These are phyloP conservation scores for Aphidius gifuensis DNA, from an alignment of 1,140 invertebrate species.

Conservation along the genomic window DNA sequence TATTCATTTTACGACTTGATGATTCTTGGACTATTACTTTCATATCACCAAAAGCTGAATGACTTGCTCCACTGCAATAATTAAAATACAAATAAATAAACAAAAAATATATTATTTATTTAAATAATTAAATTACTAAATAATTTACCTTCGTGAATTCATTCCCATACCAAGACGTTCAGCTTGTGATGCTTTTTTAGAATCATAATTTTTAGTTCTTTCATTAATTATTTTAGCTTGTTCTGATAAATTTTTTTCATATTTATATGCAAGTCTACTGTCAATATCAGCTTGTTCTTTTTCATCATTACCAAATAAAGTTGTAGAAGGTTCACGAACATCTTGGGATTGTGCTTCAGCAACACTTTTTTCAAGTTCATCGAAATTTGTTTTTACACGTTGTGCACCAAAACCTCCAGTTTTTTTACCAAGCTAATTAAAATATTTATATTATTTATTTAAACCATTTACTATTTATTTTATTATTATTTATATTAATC, in stretches of 20 bases:
- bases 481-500: background rate
- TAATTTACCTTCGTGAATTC: slow-evolving; percentile 59
- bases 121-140: background rate
- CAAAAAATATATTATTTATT: background rate
- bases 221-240: slow-evolving; percentile 79
- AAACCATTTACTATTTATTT: background rate
- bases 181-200: slow-evolving; percentile 83
- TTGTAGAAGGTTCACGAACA: slow-evolving; percentile 59
- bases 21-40: slow-evolving; percentile 83
- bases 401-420: slow-evolving; percentile 88
- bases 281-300: slow-evolving; percentile 65
- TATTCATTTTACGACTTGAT: slow-evolving; percentile 41
- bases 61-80: slow-evolving; percentile 72
- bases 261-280: slow-evolving; percentile 77
- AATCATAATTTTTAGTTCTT: slow-evolving; percentile 72
- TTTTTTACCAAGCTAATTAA: slow-evolving; percentile 76
- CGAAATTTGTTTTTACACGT: slow-evolving; percentile 91
- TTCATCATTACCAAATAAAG: slow-evolving; percentile 44
- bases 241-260: slow-evolving; percentile 71
- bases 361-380: slow-evolving; percentile 90
- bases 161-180: slow-evolving; percentile 94
- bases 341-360: slow-evolving; percentile 72
- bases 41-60: slow-evolving; percentile 93
- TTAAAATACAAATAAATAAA: slow-evolving; percentile 29
- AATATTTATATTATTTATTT: background rate